Evolutionary conservation across 2,113 vertebrate species (phyloP).

Genomic region (Coturnix japonica): DNA sequence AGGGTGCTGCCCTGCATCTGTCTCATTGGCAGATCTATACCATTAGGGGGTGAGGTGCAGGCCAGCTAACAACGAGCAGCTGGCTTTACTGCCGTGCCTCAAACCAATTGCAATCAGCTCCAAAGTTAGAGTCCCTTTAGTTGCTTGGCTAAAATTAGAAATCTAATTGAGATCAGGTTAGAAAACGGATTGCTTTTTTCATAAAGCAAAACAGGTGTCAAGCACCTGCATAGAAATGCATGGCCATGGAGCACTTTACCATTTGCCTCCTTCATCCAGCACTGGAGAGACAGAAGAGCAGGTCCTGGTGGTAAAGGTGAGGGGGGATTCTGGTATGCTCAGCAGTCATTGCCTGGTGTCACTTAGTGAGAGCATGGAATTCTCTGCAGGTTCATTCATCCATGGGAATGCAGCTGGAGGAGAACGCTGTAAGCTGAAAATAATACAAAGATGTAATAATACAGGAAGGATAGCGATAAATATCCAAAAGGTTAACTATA

Average conservation of each 20-base stretch:
- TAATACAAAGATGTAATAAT: no score
- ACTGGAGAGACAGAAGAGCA: rapidly evolving
- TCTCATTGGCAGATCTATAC: rapidly evolving
- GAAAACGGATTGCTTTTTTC: not conserved
- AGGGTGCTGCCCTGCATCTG: rapidly evolving
- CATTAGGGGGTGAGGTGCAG: rapidly evolving
- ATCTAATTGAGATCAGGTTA: not conserved
- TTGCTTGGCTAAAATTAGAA: not conserved
- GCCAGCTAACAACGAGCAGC: not conserved
- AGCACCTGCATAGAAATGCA: no score
- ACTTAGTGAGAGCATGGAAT: rapidly evolving
- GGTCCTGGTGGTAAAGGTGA: not conserved
- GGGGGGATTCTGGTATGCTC: not conserved
- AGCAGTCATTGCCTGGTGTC: not conserved
- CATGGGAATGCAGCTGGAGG: not conserved
- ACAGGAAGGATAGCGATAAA: no score
- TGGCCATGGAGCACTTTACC: not conserved
- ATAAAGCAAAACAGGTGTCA: not conserved
- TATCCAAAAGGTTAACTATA: no score
- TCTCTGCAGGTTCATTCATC: not conserved
- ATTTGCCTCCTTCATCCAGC: not conserved
- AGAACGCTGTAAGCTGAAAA: not conserved
- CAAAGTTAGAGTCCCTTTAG: not conserved
- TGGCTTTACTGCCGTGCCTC: not conserved
- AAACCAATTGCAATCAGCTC: not conserved